These are phyloP conservation scores for Musca domestica DNA, from an alignment of 1,140 invertebrate species.

Conservation along the genomic window DNA sequence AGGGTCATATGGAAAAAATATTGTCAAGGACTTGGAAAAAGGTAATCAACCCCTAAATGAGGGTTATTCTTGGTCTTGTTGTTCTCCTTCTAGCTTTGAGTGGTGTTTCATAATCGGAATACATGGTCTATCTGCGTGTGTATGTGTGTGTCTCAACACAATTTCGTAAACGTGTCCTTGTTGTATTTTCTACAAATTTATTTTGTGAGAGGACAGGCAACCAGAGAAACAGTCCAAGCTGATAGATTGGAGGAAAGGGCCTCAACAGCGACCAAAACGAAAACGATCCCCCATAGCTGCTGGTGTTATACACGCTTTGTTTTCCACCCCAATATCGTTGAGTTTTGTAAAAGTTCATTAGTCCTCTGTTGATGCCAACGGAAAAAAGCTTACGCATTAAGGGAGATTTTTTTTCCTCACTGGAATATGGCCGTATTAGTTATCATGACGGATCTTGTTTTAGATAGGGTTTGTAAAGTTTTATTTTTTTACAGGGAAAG, in stretches of 20 bases:
- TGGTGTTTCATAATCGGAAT: background rate
- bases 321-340: too few species aligned
- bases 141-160: background rate
- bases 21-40: constrained; percentile 11
- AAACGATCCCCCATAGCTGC: background rate
- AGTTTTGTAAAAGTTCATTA: too few species aligned
- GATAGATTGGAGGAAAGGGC: background rate
- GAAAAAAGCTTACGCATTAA: too few species aligned
- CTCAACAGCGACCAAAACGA: background rate
- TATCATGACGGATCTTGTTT: too few species aligned
- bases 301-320: background rate
- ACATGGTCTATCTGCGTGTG: background rate
- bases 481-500: too few species aligned
- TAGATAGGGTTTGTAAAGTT: too few species aligned
- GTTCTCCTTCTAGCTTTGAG: background rate
- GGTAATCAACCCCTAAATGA: constrained; percentile 17
- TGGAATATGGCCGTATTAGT: too few species aligned
- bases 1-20: constrained; percentile 7
- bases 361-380: too few species aligned
- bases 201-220: background rate
- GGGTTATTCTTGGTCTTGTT: background rate
- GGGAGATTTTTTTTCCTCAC: too few species aligned
- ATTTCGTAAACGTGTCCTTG: background rate
- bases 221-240: background rate
- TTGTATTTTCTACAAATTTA: too few species aligned